These are phyloP conservation scores for Alligator sinensis DNA, from an alignment of 2,113 vertebrate species.

Conservation along the genomic window DNA sequence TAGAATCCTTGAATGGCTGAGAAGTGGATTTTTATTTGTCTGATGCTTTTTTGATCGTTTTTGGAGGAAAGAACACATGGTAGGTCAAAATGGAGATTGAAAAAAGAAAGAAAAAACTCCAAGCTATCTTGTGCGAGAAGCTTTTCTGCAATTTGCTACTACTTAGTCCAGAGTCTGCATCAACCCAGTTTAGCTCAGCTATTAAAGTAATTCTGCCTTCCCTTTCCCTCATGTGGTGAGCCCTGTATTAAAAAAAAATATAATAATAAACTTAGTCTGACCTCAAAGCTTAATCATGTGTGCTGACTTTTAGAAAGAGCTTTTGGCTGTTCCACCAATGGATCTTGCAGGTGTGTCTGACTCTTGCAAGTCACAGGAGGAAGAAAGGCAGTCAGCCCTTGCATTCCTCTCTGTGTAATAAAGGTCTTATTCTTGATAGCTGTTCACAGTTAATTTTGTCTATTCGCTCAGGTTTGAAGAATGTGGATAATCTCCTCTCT, in stretches of 20 bases:
- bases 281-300: not conserved
- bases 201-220: not conserved
- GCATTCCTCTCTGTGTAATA: not conserved
- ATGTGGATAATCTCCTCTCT: not conserved
- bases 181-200: not conserved
- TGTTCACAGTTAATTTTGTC: not conserved
- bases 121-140: rapidly evolving
- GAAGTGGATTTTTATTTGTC: not conserved
- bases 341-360: not conserved
- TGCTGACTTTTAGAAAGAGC: not conserved
- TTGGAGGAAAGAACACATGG: not conserved
- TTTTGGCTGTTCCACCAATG: not conserved
- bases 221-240: not conserved
- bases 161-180: not conserved
- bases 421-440: not conserved
- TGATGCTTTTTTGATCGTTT: not conserved
- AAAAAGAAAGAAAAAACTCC: not conserved
- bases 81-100: not conserved
- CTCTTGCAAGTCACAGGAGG: not conserved
- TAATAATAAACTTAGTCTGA: not conserved
- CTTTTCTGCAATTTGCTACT: not conserved
- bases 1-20: not conserved
- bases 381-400: not conserved
- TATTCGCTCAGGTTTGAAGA: not conserved
- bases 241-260: not conserved